Evolutionary conservation across 2,888 invertebrate species (phyloP).

Genomic region (Steromphala cineraria): DNA sequence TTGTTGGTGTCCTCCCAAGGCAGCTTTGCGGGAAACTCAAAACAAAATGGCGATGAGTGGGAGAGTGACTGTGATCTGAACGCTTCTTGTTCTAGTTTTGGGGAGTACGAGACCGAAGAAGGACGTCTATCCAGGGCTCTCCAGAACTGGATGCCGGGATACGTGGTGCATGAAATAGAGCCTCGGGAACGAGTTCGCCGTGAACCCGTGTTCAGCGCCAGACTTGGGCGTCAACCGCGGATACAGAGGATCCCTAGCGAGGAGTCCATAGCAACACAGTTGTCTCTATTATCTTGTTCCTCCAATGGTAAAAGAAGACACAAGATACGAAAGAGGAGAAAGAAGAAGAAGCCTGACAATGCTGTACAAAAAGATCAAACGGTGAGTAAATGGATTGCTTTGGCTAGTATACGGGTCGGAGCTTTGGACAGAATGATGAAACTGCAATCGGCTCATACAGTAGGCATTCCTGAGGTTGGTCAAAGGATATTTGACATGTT

Average conservation of each 20-base stretch:
- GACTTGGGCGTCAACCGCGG: conserved; percentile 45
- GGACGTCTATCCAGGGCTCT: conserved; percentile 52
- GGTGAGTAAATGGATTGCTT: conserved; percentile 49
- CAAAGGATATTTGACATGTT: conserved; percentile 25
- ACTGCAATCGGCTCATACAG: conserved; percentile 32
- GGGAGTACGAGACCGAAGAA: conserved; percentile 41
- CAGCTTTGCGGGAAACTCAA: background rate
- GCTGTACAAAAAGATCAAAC: conserved; percentile 23
- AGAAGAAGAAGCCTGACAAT: background rate
- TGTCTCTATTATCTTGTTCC: conserved; percentile 48
- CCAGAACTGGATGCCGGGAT: conserved; percentile 59
- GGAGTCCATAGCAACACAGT: conserved; percentile 56
- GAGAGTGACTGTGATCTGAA: background rate
- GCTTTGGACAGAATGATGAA: conserved; percentile 49
- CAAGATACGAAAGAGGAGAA: background rate
- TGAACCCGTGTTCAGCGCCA: conserved; percentile 58
- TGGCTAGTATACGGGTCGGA: conserved; percentile 39
- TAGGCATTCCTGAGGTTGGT: background rate
- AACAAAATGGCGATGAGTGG: background rate
- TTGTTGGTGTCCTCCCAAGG: background rate
- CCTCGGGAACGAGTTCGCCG: conserved; percentile 45
- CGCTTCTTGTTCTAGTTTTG: background rate
- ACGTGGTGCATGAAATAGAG: conserved; percentile 43
- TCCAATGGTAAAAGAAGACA: background rate
- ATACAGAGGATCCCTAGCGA: conserved; percentile 48